Base-by-base conservation (phyloP, 1,140 invertebrate genomes). In the Pogonus chalceus region DNA sequence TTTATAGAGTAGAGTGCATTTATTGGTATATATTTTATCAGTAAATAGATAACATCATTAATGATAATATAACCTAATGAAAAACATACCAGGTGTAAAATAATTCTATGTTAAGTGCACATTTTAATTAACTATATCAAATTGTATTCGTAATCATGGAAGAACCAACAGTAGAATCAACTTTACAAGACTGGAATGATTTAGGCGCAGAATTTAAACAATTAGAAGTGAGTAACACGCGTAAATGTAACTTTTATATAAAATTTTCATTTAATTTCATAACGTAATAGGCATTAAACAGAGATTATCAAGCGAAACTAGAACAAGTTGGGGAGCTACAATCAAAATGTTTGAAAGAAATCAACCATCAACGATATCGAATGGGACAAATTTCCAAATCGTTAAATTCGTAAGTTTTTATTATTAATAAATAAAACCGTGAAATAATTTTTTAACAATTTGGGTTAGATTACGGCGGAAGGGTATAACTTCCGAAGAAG, bases 311-410 rank as follows among this genome's bases (percentile, higher is more conserved):
- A 35, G 76, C 82, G 49, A 87, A 92, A 71, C 75, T 96, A 56
- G 88, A 92, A 63, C 84, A 92, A 72, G 74, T 96, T 35, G 77
- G 82, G 26, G 82, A 84, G 60, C 72, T 90, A 14, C 92, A 96
- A 72, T 81, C 84, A 67, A 87, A 90, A 83, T 95, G 91, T 74
- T 72, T 89, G 43, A 87, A 88, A 68, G 87, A 89, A 65, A 82
- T 96, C 56, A 80, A 79, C 56, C 92, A 96, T 74, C 92, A 96
- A 68, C 80, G 83, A 56, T 96, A 96, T 74, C 79, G 91, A 47
- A 83, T 96, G 72, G 81, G 81, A 56, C 77, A 89, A 63, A 91
- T 96, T 62, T 76, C 74, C 35, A 82, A 82, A 65, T 81, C 84
- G 20, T 64, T 96, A 20, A 86, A 87, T 78, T 83, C 82, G 90